A percentile compares a stretch with the other conserved stretches of the same genome.
phyloP scores from a whole-genome alignment of 2,113 vertebrate genomes.

The Clarias gariepinus region DNA sequence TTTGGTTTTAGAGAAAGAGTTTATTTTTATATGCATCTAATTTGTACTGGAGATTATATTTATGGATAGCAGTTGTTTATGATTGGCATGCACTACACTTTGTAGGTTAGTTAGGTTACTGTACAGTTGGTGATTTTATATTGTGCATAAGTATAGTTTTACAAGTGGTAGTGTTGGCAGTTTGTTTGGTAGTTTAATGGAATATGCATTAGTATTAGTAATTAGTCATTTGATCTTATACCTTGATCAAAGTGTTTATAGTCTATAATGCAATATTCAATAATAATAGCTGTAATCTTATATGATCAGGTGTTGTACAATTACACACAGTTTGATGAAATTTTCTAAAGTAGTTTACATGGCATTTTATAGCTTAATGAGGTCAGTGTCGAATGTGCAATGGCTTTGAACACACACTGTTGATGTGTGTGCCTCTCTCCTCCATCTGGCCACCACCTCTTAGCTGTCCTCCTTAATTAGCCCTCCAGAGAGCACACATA shows the following conservation, averaged over 20 bases:
- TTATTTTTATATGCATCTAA: too few relatives aligned
- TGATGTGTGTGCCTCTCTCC: constrained; percentile 51
- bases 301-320: neutral
- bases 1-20: neutral
- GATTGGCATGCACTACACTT: neutral
- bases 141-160: neutral
- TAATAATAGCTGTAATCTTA: neutral
- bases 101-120: neutral
- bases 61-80: neutral
- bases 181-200: neutral
- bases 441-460: constrained; percentile 64
- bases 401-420: constrained; percentile 56
- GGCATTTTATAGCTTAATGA: constrained; percentile 10
- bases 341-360: neutral
- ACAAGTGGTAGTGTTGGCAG: neutral
- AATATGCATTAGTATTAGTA: neutral
- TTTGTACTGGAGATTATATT: neutral
- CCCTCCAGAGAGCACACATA: constrained; percentile 49
- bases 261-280: neutral
- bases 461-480: constrained; percentile 64
- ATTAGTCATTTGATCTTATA: neutral
- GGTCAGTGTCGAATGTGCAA: constrained; percentile 44
- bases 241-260: neutral
- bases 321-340: neutral
- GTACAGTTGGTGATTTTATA: neutral